A percentile compares a stretch with the other conserved stretches of the same genome.
Conservation (phyloP, 1,140 invertebrate species). For the Bombus difficillimus region DNA sequence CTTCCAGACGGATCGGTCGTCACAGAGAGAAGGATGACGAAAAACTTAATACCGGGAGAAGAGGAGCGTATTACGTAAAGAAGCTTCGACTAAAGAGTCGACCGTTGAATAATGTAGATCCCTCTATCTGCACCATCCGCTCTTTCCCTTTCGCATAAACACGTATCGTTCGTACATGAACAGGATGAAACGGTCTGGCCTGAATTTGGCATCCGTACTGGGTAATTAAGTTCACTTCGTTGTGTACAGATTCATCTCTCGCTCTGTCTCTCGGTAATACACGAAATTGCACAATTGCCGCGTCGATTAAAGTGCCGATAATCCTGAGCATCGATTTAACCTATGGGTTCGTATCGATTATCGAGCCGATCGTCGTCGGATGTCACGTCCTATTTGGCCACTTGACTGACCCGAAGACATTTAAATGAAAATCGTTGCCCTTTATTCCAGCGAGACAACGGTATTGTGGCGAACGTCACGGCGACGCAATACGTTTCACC, state of each 20-base stretch:
- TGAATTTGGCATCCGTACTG: constrained; percentile 48
- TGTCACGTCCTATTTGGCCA: constrained; percentile 48
- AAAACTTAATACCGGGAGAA: constrained; percentile 30
- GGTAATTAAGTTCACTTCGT: constrained; percentile 48
- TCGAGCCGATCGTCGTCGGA: constrained; percentile 49
- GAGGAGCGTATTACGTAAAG: constrained; percentile 34
- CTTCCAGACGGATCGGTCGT: constrained; percentile 11
- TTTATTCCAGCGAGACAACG: constrained; percentile 2
- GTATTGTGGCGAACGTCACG: background rate
- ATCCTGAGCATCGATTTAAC: constrained; percentile 60
- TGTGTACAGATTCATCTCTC: background rate
- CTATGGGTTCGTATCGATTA: constrained; percentile 62
- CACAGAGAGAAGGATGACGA: background rate
- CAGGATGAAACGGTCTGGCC: constrained; percentile 25
- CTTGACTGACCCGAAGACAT: constrained; percentile 44
- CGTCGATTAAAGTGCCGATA: constrained; percentile 61
- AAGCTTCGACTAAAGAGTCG: constrained; percentile 16
- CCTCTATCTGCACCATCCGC: background rate
- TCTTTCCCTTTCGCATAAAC: constrained; percentile 40
- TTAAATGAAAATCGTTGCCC: constrained; percentile 49
- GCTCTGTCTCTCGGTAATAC: background rate
- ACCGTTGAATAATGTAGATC: constrained; percentile 44
- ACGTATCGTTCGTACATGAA: constrained; percentile 44
- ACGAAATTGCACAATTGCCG: constrained; percentile 49
- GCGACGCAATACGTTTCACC: constrained; percentile 15